These are phyloP conservation scores for Agelastica alni DNA, from an alignment of 2,888 invertebrate species.

Conservation along the genomic window DNA sequence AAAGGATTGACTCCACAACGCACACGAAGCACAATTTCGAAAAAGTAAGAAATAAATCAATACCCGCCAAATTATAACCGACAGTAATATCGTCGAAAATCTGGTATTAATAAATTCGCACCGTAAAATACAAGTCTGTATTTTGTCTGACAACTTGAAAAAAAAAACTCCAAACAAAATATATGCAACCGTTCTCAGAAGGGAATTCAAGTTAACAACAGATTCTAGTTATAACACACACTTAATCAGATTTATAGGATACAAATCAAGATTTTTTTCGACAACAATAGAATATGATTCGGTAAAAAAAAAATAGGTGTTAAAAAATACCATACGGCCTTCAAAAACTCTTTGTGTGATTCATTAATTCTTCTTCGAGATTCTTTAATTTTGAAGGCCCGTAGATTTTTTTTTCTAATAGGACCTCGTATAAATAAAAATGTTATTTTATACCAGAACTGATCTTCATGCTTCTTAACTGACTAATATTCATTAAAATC, in stretches of 20 bases:
- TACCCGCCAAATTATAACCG: background rate
- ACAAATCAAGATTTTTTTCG: slow-evolving; percentile 10
- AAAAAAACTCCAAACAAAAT: slow-evolving; percentile 2
- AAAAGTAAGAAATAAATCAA: background rate
- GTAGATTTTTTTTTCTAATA: too few species aligned
- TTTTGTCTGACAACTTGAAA: slow-evolving; percentile 8
- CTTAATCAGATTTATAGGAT: slow-evolving; percentile 18
- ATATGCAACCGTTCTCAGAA: slow-evolving; percentile 6
- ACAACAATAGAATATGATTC: slow-evolving; percentile 12
- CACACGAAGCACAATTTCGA: background rate
- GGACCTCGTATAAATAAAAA: too few species aligned
- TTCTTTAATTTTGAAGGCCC: too few species aligned
- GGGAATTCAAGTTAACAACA: slow-evolving; percentile 6
- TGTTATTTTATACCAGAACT: too few species aligned
- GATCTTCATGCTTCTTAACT: too few species aligned
- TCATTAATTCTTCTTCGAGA: too few species aligned
- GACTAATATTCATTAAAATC: too few species aligned
- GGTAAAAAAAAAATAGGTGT: too few species aligned
- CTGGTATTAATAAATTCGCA: background rate
- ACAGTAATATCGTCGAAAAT: background rate
- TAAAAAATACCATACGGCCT: too few species aligned
- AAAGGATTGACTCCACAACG: too few species aligned
- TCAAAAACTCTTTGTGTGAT: too few species aligned
- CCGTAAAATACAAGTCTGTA: slow-evolving; percentile 1
- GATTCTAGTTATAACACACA: slow-evolving; percentile 10